phyloP scores from a whole-genome alignment of 1,140 invertebrate species.

The Zaprionus lachaisei region DNA sequence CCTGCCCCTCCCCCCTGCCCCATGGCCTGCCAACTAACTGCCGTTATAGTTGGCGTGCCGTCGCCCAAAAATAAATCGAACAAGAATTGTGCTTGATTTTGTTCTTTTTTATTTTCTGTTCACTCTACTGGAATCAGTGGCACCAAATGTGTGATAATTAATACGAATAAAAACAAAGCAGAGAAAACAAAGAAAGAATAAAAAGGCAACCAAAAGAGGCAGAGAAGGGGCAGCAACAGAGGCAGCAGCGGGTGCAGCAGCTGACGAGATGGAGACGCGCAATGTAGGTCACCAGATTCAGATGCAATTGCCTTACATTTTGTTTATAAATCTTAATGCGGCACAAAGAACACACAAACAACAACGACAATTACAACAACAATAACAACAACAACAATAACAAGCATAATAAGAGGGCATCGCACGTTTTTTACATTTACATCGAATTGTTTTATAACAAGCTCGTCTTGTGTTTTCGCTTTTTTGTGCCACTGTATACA shows the following conservation, averaged over 20 bases:
- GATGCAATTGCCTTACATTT: conserved; percentile 71
- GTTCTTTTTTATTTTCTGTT: conserved; percentile 15
- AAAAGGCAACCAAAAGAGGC: conserved; percentile 23
- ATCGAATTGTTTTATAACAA: conserved; percentile 38
- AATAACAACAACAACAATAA: conserved; percentile 36
- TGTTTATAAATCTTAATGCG: conserved; percentile 67
- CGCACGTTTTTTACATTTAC: conserved; percentile 35
- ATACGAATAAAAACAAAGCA: conserved; percentile 49
- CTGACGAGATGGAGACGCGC: neutral
- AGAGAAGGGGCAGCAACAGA: conserved; percentile 24
- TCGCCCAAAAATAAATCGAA: conserved; percentile 61
- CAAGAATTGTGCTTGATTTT: conserved; percentile 28
- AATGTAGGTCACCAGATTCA: conserved; percentile 56
- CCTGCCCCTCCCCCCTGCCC: neutral
- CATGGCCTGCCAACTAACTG: conserved; percentile 15
- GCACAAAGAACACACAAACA: conserved; percentile 42
- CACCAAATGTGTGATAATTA: conserved; percentile 74
- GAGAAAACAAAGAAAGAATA: conserved; percentile 19
- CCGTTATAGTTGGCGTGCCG: conserved; percentile 74
- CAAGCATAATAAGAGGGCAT: conserved; percentile 5
- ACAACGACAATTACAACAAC: conserved; percentile 7
- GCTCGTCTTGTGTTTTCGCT: conserved; percentile 16
- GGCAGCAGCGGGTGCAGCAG: conserved; percentile 9
- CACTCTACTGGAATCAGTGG: conserved; percentile 55
- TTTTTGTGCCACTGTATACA: conserved; percentile 32